Base-by-base conservation (phyloP, 2,888 invertebrate species). In the Pollenia griseotomentosa region DNA sequence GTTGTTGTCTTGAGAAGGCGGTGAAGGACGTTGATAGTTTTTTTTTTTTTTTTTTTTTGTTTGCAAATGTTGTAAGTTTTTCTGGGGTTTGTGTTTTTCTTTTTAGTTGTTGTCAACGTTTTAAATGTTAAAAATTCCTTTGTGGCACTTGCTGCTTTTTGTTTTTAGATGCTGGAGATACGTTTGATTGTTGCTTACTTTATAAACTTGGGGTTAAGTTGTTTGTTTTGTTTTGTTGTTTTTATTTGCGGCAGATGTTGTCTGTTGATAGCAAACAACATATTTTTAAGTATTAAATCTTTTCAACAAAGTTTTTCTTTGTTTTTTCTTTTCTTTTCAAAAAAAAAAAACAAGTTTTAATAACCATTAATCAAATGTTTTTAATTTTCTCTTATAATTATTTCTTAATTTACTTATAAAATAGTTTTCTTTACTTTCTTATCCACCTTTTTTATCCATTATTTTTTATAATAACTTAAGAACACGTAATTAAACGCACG, bases 61-160 rank as follows among this genome's bases (percentile, higher is more conserved):
- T 46, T 42, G 42, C 11, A 19, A 12, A 23, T 53, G 16, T 65
- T 19, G 63, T n/a, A 9, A 61, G 48, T 42, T 80, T 16, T 55
- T 42, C 19, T 66, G 53, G 33, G 46, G 55, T 77, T 33, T 77
- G 16, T 80, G 46, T 61, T 73, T 11, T 51, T 75, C 33, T 55
- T 77, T 55, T 68, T 19, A 70, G 53, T 40, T 75, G 77, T 59
- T 85, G 65, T 77, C 71, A 77, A 77, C 77, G 51, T 71, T 71
- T 23, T 23, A 75, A 66, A 80, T 80, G 84, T 75, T 68, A 48
- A 74, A 33, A 87, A 87, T 84, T 82, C 84, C 57, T 87, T 82
- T 87, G 84, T 87, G 87, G 87, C 87, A 87, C 84, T 87, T 87
- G 87, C 74, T 84, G 78, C 74, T 87, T 74, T 57, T 68, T 68